phyloP scores from a whole-genome alignment of 92 coral and sea anemone genomes.

The Epizoanthus ramosus region DNA sequence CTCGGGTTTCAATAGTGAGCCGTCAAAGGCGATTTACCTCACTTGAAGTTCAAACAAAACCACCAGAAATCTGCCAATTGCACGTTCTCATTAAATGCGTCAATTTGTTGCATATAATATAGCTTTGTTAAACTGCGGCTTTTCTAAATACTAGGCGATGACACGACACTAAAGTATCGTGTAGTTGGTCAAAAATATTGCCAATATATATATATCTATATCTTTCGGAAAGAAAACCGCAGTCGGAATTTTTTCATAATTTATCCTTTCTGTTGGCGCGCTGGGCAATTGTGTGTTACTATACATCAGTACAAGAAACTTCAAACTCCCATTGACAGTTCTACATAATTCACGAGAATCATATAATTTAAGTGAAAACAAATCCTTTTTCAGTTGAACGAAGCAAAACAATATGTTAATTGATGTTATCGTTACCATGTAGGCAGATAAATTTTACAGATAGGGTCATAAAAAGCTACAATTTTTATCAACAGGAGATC shows the following conservation, averaged over 20 bases:
- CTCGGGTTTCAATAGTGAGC: neutral
- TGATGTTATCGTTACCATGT: neutral
- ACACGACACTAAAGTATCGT: neutral
- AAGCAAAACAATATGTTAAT: neutral
- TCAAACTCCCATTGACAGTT: neutral
- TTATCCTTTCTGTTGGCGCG: neutral
- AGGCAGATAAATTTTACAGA: neutral
- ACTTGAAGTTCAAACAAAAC: neutral
- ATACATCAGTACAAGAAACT: neutral
- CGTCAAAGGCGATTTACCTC: no score
- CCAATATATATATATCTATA: no score
- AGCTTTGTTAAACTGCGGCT: constrained; percentile 7
- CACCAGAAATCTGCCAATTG: neutral
- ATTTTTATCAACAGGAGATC: neutral
- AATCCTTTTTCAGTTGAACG: neutral
- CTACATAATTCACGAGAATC: constrained; percentile 16
- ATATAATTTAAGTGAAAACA: constrained; percentile 23
- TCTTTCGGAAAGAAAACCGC: neutral
- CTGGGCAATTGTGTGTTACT: neutral
- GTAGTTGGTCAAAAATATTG: neutral
- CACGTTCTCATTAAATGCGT: neutral
- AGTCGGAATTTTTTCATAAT: neutral
- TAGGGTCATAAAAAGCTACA: neutral
- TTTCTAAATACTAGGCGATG: neutral
- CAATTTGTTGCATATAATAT: neutral